These are phyloP conservation scores for Quiscalus mexicanus DNA, from an alignment of 2,113 vertebrate genomes.

Conservation along the genomic window DNA sequence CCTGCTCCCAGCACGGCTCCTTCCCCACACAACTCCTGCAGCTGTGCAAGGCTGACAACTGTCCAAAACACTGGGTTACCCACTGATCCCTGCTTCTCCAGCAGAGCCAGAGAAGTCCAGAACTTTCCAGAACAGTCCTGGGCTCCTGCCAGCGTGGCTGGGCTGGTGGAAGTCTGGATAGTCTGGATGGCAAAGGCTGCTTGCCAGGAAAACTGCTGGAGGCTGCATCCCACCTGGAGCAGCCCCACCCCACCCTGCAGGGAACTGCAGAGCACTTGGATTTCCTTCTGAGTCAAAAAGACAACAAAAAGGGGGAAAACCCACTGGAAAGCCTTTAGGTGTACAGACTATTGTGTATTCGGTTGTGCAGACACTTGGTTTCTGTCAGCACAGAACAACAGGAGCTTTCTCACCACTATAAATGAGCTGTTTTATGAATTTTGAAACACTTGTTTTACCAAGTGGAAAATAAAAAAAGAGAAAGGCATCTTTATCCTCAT, in stretches of 20 bases:
- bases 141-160: background rate
- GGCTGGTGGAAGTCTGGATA: background rate
- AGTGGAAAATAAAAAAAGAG: background rate
- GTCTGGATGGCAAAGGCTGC: accelerated
- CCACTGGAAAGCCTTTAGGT: background rate
- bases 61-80: background rate
- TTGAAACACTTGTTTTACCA: background rate
- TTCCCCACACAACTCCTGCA: background rate
- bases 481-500: background rate
- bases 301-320: background rate
- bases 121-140: background rate
- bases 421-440: background rate
- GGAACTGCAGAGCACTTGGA: background rate
- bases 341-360: accelerated
- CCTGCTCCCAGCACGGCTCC: background rate
- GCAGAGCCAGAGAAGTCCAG: background rate
- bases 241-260: background rate
- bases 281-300: background rate
- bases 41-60: background rate
- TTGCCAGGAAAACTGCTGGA: background rate
- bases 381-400: background rate
- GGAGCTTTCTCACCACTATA: background rate
- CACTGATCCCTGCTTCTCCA: background rate
- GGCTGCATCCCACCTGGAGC: background rate
- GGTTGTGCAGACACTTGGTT: background rate